These are phyloP conservation scores for Leucosticte australis DNA, from an alignment of 2,113 vertebrate genomes.

Conservation along the genomic window DNA sequence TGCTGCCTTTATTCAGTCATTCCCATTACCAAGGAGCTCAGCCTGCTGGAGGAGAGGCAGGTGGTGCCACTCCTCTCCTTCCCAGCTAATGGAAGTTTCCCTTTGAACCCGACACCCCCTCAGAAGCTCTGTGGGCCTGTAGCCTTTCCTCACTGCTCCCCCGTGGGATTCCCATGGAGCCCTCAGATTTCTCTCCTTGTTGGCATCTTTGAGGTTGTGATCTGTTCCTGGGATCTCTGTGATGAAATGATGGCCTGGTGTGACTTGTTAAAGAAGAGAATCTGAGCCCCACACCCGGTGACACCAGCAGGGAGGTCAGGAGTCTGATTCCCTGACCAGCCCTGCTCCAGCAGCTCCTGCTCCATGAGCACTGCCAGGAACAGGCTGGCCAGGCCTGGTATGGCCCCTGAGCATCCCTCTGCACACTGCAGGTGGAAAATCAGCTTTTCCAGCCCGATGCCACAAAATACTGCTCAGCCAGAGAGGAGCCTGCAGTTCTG, in stretches of 20 bases:
- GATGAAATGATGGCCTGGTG: background rate
- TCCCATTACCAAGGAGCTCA: background rate
- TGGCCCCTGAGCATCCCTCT: background rate
- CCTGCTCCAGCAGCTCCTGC: background rate
- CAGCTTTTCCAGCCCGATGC: background rate
- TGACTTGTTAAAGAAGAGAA: background rate
- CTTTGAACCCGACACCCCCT: background rate
- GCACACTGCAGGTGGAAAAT: background rate
- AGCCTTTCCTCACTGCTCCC: background rate
- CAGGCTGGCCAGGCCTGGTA: background rate
- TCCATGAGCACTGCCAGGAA: fast-evolving
- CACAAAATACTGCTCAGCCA: background rate
- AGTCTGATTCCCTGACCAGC: background rate
- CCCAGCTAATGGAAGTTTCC: background rate
- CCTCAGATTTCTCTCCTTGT: background rate
- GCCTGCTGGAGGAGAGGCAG: background rate
- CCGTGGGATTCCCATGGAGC: background rate
- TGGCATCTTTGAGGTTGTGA: background rate
- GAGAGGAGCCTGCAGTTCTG: background rate
- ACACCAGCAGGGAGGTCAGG: fast-evolving
- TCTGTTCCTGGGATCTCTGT: fast-evolving
- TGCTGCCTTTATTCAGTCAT: background rate
- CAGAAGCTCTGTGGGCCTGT: background rate
- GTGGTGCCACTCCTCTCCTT: background rate
- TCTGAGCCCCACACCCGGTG: background rate